Evolutionary conservation across 2,797 vertebrate genomes (phyloP), one percentile per base, ranked within the genome.

Genomic region (Masticophis lateralis): DNA sequence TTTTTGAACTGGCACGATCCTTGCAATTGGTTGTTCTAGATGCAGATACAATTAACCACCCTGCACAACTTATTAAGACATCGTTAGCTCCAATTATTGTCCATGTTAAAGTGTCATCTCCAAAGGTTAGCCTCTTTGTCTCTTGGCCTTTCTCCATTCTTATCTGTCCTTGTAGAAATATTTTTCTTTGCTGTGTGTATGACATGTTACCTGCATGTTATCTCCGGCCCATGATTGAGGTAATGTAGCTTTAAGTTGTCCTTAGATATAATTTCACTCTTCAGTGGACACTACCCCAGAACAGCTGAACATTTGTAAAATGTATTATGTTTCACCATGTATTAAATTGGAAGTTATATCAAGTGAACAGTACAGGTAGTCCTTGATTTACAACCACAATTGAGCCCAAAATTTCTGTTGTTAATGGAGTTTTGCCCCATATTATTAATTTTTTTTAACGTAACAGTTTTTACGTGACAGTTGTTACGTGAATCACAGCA

Each of bases 31-130:
- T 99, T n/a, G 98, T 99, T 94, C 97, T 99, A 94, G 99, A 99
- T 89, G 99, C 99, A 37, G 99, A 99, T 97, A 99, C 99, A 51
- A 99, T 99, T 96, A 99, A 99, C 95, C 99, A 99, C 96, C 99
- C 99, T 51, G 98, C 98, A 87, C 99, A 99, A 96, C 98, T 99
- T 91, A 98, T 99, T 97, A 99, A 99, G 98, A 99, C 99, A 25
- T 99, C 99, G 63, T 98, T 99, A 98, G 99, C 99, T 53, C 99
- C 99, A 86, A 99, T 99, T 96, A 99, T 99, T 88, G 98, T 99
- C 95, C 99, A 99, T 1, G 99, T 99, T 47, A 99, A 99, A 98
- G 99, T 99, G 94, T 99, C 99, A 93, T 99, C 99, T 94, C 99
- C 99, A 92, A 99, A 99, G 98, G 99, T 99, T 98, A 96, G 79